Percentiles rank a stretch among this genome's conserved stretches.
These are phyloP conservation scores for Saccostrea glomerata DNA, from an alignment of 1,140 invertebrate genomes.

Conservation along the genomic window DNA sequence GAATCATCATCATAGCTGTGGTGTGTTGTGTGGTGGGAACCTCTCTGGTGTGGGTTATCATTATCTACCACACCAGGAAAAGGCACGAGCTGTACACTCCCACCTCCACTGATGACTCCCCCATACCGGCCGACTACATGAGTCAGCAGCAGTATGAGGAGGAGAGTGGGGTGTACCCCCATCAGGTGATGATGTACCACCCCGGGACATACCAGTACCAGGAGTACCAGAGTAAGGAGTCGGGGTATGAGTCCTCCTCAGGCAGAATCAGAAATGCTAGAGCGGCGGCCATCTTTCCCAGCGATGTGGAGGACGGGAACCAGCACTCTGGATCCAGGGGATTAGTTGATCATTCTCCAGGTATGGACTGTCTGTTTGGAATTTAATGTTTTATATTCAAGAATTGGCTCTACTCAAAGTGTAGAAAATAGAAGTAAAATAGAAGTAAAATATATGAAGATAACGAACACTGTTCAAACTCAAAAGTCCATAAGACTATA, in stretches of 20 bases:
- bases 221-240: constrained; percentile 74
- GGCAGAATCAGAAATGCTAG: constrained; percentile 69
- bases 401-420: too few species aligned
- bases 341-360: constrained; percentile 64
- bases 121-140: constrained; percentile 72
- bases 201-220: constrained; percentile 68
- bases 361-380: constrained; percentile 29
- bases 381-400: too few species aligned
- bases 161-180: constrained; percentile 71
- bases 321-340: constrained; percentile 60
- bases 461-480: too few species aligned
- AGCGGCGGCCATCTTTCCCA: constrained; percentile 69
- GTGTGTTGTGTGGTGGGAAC: constrained; percentile 93
- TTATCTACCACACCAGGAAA: constrained; percentile 90
- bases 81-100: constrained; percentile 75
- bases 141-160: constrained; percentile 73
- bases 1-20: constrained; percentile 92
- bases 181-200: constrained; percentile 58
- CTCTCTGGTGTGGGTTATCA: constrained; percentile 93
- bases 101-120: constrained; percentile 76
- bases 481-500: too few species aligned
- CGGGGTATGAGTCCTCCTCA: constrained; percentile 73
- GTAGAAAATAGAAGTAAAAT: too few species aligned
- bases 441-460: too few species aligned
- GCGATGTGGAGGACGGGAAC: constrained; percentile 71